Evolutionary conservation across 2,888 invertebrate species (phyloP), one percentile per base, ranked within the genome.

Genomic region (Molanna angustata): DNA sequence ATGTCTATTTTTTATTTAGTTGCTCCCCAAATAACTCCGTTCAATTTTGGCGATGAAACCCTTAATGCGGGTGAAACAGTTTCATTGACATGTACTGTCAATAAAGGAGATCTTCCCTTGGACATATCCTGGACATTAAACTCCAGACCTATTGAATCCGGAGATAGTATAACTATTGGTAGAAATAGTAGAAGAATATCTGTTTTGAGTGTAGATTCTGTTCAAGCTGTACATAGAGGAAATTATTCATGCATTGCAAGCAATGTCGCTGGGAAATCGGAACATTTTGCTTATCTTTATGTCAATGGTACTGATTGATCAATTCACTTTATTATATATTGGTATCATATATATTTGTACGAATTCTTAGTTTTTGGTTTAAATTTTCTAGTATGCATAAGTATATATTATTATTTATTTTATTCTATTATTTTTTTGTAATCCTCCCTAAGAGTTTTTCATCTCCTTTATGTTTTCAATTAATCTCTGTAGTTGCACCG

Each of bases 1-100:
- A 13, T 31, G 13, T 39, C 17, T 4, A 41, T 49, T 45, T 31
- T 51, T 49, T 47, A 44, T 57, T 45, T 47, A 89, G 88, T 89
- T 70, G 81, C 85, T 64, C 89, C 90, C 59, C 87, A 88, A 80
- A 85, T 90, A 64, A 82, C 84, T 64, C 82, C 85, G 60, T 89
- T 89, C 64, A 81, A 83, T 64, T 88, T 88, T 67, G 88, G 87
- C 58, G 86, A 86, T 59, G 83, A 84, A 60, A 78, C 82, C 49
- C 75, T 80, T 39, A 86, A 87, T 67, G 85, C 85, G 60, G 85
- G 86, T 64, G 88, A 89, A 70, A 79, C 84, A 67, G 83, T 84
- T 53, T 80, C 85, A 60, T 76, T 82, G 13, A 83, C 81, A 49
- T 88, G 87, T 66, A 78, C 84, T 51, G 80, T 85, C 52, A 77